phyloP scores from a whole-genome alignment of 2,888 invertebrate genomes.

The Podotricha telesiphe region DNA sequence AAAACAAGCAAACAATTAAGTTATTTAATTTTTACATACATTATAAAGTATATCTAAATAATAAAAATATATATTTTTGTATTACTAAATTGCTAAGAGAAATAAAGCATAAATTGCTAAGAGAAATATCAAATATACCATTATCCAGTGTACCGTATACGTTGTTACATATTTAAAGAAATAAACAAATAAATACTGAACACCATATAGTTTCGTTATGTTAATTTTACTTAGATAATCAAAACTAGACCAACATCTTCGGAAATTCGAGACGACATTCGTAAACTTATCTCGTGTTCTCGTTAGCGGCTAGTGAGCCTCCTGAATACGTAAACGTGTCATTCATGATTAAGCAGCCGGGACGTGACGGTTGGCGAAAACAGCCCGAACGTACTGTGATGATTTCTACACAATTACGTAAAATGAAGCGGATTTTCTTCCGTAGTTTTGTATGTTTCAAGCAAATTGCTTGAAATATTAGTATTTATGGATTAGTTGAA shows the following conservation, averaged over 20 bases:
- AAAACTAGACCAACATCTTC: constrained; percentile 71
- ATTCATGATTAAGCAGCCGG: constrained; percentile 77
- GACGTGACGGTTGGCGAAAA: constrained; percentile 75
- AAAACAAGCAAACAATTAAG: too few species aligned
- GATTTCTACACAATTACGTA: constrained; percentile 15
- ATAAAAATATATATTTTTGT: too few species aligned
- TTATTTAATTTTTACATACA: too few species aligned
- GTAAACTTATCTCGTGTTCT: constrained; percentile 76
- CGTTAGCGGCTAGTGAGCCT: constrained; percentile 74
- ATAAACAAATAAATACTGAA: constrained; percentile 27
- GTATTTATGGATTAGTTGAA: too few species aligned
- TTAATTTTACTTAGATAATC: constrained; percentile 79
- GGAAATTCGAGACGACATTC: constrained; percentile 75
- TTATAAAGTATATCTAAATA: too few species aligned
- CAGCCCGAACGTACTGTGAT: constrained; percentile 42
- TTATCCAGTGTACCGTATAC: too few species aligned
- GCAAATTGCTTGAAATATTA: too few species aligned
- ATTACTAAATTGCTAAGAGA: too few species aligned
- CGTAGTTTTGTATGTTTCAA: too few species aligned
- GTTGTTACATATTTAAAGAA: neutral
- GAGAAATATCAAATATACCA: too few species aligned
- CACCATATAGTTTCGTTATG: constrained; percentile 63
- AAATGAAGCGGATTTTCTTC: neutral
- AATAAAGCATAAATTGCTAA: too few species aligned
- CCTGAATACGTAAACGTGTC: constrained; percentile 79